Evolutionary conservation across 2,888 invertebrate genomes (phyloP).

Genomic region (Neuroscelio doddi): DNA sequence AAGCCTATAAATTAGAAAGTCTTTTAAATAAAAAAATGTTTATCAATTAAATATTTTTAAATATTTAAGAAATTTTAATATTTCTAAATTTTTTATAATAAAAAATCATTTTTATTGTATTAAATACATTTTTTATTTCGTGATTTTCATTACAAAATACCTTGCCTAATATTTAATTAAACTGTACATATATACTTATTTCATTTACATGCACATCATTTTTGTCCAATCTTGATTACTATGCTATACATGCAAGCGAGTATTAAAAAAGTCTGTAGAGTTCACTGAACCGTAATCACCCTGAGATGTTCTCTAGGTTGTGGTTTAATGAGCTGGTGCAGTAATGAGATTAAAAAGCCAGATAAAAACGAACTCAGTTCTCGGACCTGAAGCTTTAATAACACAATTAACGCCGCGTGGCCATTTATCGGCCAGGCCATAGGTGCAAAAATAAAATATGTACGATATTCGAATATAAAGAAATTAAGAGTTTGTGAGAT

Average conservation of each 20-base stretch:
- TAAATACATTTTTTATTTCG: no score
- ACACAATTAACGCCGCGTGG: conserved; percentile 36
- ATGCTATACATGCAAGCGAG: conserved; percentile 8
- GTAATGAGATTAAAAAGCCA: conserved; percentile 39
- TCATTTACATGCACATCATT: no score
- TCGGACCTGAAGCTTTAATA: conserved; percentile 33
- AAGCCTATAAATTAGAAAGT: no score
- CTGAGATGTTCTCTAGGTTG: conserved; percentile 31
- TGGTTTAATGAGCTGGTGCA: conserved; percentile 38
- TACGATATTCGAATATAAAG: neutral
- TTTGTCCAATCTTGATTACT: conserved; percentile 13
- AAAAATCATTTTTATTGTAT: no score
- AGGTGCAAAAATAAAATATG: neutral
- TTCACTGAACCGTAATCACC: conserved; percentile 32
- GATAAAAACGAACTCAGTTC: conserved; percentile 37
- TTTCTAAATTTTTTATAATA: no score
- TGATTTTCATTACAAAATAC: no score
- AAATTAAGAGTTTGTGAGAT: no score
- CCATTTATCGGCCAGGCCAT: conserved; percentile 22
- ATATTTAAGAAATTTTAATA: no score
- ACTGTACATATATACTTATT: no score
- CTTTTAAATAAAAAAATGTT: no score
- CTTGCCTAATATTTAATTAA: no score
- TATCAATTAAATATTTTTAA: no score
- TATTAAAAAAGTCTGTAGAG: conserved; percentile 18